A percentile compares a stretch with the other conserved stretches of the same genome.
Evolutionary conservation across 1,140 invertebrate genomes (phyloP).

Genomic region (Neodiprion fabricii): DNA sequence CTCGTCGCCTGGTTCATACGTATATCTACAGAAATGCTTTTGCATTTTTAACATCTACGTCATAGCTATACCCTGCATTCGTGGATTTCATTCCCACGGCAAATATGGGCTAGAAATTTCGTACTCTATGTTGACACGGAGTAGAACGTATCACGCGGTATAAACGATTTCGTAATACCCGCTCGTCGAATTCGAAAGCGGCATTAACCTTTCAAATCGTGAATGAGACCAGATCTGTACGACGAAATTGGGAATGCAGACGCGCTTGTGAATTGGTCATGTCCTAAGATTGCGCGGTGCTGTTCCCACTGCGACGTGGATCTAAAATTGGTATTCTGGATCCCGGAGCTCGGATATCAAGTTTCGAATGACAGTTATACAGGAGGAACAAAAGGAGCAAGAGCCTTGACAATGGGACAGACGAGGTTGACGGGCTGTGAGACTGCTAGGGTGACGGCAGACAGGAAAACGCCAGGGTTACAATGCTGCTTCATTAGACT

Average conservation of each 20-base stretch:
- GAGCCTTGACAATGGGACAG: not conserved
- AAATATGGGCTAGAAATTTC: constrained; percentile 1
- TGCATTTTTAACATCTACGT: not conserved
- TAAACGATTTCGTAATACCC: not conserved
- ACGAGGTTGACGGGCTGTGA: not conserved
- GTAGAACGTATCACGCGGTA: not conserved
- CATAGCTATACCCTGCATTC: not conserved
- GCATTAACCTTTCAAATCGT: not conserved
- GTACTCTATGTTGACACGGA: not conserved
- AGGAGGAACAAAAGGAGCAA: not conserved
- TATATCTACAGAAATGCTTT: not conserved
- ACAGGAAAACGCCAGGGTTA: not conserved
- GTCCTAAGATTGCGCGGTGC: not conserved
- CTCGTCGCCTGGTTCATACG: not conserved
- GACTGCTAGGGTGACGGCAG: not conserved
- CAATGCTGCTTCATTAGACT: constrained; percentile 4
- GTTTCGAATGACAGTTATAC: not conserved
- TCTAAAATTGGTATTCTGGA: not conserved
- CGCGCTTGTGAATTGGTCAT: not conserved
- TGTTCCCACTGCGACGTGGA: not conserved
- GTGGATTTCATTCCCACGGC: not conserved
- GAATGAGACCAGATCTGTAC: not conserved
- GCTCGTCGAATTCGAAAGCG: too few relatives aligned
- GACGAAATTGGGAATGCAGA: not conserved
- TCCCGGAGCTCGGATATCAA: not conserved